phyloP scores from a whole-genome alignment of 2,113 vertebrate species.

The Anthoscopus minutus region DNA sequence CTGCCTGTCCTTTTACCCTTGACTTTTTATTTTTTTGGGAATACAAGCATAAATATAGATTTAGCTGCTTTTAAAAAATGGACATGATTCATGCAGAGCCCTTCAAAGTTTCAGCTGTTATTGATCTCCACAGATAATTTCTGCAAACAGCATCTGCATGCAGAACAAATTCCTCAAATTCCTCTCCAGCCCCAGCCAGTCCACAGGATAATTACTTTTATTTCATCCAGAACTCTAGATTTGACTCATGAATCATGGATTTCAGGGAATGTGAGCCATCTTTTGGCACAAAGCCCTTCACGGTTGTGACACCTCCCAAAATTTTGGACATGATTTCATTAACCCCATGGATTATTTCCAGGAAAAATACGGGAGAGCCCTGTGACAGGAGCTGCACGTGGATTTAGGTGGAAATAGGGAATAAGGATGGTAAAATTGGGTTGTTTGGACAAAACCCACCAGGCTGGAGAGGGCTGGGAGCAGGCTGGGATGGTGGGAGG shows the following conservation, averaged over 20 bases:
- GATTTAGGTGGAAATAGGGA: neutral
- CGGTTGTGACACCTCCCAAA: neutral
- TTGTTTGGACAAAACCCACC: neutral
- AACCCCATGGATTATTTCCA: neutral
- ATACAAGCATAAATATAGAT: neutral
- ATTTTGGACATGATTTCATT: neutral
- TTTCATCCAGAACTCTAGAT: neutral
- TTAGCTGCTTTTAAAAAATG: neutral
- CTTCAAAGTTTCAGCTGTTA: neutral
- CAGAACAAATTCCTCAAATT: neutral
- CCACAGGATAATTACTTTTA: neutral
- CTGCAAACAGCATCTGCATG: neutral
- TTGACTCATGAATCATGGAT: neutral
- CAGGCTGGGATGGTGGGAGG: neutral
- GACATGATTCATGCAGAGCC: neutral
- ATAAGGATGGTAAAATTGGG: neutral
- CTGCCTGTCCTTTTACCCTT: neutral
- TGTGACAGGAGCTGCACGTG: neutral
- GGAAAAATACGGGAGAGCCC: neutral
- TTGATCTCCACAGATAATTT: neutral
- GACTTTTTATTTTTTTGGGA: neutral
- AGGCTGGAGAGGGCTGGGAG: neutral
- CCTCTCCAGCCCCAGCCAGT: neutral
- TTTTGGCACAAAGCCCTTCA: neutral
- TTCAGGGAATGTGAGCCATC: accelerated